Percentiles rank a stretch among this genome's conserved stretches.
Conservation (phyloP, 2,888 invertebrate genomes). For the Trachelus iudaicus region DNA sequence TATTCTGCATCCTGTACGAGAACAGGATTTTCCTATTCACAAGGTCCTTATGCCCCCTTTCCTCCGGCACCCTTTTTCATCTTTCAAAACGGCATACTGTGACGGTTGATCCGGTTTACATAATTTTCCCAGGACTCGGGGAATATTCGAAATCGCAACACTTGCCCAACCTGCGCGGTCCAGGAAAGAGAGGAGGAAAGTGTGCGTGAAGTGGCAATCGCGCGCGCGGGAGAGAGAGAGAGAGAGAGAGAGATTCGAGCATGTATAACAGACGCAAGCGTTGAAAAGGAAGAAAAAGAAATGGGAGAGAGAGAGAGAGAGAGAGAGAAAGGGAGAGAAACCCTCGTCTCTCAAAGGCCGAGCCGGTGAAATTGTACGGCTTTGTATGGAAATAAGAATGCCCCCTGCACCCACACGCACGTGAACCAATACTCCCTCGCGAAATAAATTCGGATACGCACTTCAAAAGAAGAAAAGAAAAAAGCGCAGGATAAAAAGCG, state of each 20-base stretch:
- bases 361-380: slow-evolving; percentile 55
- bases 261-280: neutral
- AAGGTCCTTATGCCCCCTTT: no score
- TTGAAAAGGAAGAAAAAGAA: slow-evolving; percentile 11
- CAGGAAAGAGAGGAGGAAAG: slow-evolving; percentile 20
- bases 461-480: slow-evolving; percentile 41
- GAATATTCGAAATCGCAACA: slow-evolving; percentile 52
- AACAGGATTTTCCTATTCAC: no score
- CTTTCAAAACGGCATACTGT: slow-evolving; percentile 8
- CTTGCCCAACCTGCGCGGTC: slow-evolving; percentile 41
- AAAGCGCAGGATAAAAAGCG: slow-evolving; percentile 12
- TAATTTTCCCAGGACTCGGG: slow-evolving; percentile 48
- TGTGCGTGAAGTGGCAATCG: slow-evolving; percentile 8
- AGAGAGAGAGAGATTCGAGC: slow-evolving; percentile 12
- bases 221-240: slow-evolving; percentile 19
- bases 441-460: slow-evolving; percentile 49
- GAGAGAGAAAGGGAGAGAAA: slow-evolving; percentile 18
- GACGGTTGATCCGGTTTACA: slow-evolving; percentile 44
- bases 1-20: no score
- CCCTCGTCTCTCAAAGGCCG: slow-evolving; percentile 50
- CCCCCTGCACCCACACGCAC: slow-evolving; percentile 39
- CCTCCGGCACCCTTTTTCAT: neutral
- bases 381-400: slow-evolving; percentile 61
- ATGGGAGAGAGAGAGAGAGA: slow-evolving; percentile 12
- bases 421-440: slow-evolving; percentile 26